phyloP scores from a whole-genome alignment of 2,888 invertebrate genomes.

The Phortica magna region DNA sequence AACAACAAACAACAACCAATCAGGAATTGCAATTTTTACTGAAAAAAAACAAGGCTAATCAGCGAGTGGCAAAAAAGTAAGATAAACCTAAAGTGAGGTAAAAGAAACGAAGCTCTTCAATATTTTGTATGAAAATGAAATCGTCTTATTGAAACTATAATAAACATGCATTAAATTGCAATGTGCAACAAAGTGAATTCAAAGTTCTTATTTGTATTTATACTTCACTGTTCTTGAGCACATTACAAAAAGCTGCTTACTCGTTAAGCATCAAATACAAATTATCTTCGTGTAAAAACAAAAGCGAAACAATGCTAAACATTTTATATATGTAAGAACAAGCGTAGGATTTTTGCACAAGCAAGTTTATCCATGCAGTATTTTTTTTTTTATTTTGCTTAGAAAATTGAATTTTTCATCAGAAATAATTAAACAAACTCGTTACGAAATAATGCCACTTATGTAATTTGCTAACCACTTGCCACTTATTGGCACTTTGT shows the following conservation, averaged over 20 bases:
- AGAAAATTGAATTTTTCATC: too few relatives aligned
- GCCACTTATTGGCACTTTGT: background rate
- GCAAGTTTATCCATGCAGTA: too few relatives aligned
- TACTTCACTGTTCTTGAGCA: background rate
- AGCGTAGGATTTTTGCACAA: too few relatives aligned
- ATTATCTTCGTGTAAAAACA: background rate
- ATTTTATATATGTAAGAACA: background rate
- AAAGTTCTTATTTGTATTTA: background rate
- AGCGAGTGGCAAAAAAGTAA: background rate
- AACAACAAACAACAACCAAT: background rate
- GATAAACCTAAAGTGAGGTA: background rate
- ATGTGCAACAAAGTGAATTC: background rate
- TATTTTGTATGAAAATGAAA: too few relatives aligned
- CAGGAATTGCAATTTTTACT: constrained; percentile 2
- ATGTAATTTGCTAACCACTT: too few relatives aligned
- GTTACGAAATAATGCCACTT: too few relatives aligned
- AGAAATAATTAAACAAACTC: too few relatives aligned
- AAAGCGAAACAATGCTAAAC: background rate
- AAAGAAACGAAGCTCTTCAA: background rate
- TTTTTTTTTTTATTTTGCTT: too few relatives aligned
- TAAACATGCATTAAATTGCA: too few relatives aligned
- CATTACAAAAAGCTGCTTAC: background rate
- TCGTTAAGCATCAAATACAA: background rate
- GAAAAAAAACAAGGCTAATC: constrained; percentile 20
- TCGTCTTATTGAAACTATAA: too few relatives aligned